Percentiles rank a stretch among this genome's conserved stretches.
Evolutionary conservation across 2,888 invertebrate species (phyloP).

Genomic region (Ochropleura plecta): DNA sequence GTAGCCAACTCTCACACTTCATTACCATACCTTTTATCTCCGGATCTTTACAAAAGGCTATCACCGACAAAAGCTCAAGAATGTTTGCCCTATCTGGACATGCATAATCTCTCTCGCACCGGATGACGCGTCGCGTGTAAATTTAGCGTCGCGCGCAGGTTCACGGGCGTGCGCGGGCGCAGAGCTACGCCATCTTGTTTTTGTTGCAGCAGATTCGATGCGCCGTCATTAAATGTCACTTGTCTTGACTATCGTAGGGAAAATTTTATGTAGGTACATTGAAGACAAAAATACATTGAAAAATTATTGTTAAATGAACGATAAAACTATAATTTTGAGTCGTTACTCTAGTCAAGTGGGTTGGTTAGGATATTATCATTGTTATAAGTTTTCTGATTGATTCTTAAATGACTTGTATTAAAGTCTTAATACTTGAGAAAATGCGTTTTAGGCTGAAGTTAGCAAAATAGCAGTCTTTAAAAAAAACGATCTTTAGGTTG

Average conservation of each 20-base stretch:
- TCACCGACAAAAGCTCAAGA: constrained; percentile 42
- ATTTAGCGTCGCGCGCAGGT: constrained; percentile 86
- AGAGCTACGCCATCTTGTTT: constrained; percentile 78
- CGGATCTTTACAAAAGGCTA: constrained; percentile 23
- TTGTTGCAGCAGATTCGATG: constrained; percentile 77
- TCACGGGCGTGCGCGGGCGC: constrained; percentile 84
- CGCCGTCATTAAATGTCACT: constrained; percentile 64
- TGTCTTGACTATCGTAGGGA: constrained; percentile 50
- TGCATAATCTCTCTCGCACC: constrained; percentile 73
- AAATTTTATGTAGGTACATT: constrained; percentile 18
- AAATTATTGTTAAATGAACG: neutral
- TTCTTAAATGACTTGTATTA: constrained; percentile 5
- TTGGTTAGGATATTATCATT: neutral
- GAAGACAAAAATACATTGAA: neutral
- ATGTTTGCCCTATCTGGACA: constrained; percentile 53
- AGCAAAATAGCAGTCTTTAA: neutral
- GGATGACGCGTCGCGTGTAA: constrained; percentile 87
- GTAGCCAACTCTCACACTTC: neutral
- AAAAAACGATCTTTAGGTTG: too few relatives aligned
- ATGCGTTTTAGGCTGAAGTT: neutral
- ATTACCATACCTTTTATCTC: constrained; percentile 11
- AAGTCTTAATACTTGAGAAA: neutral
- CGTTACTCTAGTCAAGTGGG: constrained; percentile 5
- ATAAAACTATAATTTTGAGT: constrained; percentile 27
- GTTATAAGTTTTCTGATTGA: constrained; percentile 10